Evolutionary conservation across 2,888 invertebrate species (phyloP).

Genomic region (Netelia virgata): DNA sequence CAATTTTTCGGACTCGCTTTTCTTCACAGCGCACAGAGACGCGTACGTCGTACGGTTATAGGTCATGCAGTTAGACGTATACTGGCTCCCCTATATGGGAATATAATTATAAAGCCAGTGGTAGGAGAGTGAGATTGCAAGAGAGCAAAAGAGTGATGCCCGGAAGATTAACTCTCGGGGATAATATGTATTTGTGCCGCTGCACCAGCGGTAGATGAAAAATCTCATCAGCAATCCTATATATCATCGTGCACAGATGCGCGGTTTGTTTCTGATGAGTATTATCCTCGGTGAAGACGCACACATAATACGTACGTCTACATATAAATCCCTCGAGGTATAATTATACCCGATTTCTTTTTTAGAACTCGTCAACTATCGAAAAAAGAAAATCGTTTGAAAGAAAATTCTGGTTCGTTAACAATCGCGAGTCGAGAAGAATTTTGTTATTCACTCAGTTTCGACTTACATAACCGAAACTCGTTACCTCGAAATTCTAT

Average conservation of each 20-base stretch:
- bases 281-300: slow-evolving; percentile 7
- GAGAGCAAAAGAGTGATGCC: not conserved
- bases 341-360: too few species aligned
- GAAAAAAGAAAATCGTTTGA: too few species aligned
- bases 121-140: slow-evolving; percentile 2
- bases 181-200: slow-evolving; percentile 42
- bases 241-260: slow-evolving; percentile 14
- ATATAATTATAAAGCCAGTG: slow-evolving; percentile 41
- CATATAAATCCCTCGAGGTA: not conserved
- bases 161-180: slow-evolving; percentile 42
- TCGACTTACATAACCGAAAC: not conserved
- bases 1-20: not conserved
- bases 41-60: not conserved
- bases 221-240: slow-evolving; percentile 55
- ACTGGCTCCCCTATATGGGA: slow-evolving; percentile 3
- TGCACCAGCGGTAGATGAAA: slow-evolving; percentile 43
- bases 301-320: not conserved
- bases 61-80: not conserved
- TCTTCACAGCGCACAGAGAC: not conserved
- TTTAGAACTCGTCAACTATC: too few species aligned
- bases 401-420: too few species aligned
- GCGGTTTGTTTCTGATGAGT: not conserved
- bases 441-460: too few species aligned
- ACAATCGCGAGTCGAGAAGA: too few species aligned
- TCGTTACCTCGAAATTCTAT: slow-evolving; percentile 6